A percentile compares a stretch with the other conserved stretches of the same genome.
Evolutionary conservation across 1,140 invertebrate genomes (phyloP).

Genomic region (Mamestra configurata): DNA sequence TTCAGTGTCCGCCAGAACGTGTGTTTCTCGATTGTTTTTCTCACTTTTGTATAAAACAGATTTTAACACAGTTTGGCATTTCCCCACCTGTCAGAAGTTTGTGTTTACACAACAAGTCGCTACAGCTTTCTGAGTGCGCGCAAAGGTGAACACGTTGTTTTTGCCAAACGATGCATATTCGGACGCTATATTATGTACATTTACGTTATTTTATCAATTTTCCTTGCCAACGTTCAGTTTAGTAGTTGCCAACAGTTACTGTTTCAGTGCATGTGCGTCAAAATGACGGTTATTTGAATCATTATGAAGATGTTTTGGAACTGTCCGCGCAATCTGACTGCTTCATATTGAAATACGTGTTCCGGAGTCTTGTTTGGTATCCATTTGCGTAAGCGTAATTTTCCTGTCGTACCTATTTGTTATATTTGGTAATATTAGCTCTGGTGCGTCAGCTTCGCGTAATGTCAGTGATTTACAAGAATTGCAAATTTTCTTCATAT

Average conservation of each 20-base stretch:
- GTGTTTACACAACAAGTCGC: constrained; percentile 10
- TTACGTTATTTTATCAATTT: constrained; percentile 54
- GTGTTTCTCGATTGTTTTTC: neutral
- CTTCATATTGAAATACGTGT: constrained; percentile 28
- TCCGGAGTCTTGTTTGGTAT: constrained; percentile 17
- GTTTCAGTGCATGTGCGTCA: constrained; percentile 47
- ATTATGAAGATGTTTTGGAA: constrained; percentile 8
- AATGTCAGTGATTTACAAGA: neutral
- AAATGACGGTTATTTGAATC: constrained; percentile 50
- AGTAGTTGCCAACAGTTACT: constrained; percentile 39
- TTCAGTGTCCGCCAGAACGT: too few species aligned
- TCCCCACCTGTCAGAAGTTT: neutral
- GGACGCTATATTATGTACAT: constrained; percentile 43
- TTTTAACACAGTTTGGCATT: neutral
- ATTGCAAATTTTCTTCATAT: neutral
- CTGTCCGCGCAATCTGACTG: neutral
- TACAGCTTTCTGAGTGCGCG: neutral
- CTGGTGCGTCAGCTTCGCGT: neutral
- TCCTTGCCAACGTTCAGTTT: constrained; percentile 51
- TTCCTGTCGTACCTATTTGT: constrained; percentile 8
- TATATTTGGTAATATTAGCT: neutral
- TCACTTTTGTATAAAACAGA: neutral
- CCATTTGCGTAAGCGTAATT: constrained; percentile 27
- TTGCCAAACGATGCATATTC: constrained; percentile 65
- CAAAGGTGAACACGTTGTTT: constrained; percentile 55